Conservation (phyloP, 2,797 vertebrate species). For the Galago senegalensis region DNA sequence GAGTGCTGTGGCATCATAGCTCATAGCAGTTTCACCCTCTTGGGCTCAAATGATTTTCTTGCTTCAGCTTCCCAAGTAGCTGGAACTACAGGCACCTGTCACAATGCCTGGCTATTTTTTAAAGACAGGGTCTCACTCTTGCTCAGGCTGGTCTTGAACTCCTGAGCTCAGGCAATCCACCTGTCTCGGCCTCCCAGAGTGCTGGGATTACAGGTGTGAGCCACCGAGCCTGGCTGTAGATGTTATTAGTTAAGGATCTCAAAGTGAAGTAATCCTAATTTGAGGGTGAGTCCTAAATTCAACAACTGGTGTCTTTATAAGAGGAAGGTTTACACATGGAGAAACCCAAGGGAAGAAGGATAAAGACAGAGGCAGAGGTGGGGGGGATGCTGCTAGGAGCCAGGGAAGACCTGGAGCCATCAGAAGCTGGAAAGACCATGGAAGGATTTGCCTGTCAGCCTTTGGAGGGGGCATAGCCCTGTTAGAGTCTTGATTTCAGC, state of each 20-base stretch:
- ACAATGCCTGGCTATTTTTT: too few relatives aligned
- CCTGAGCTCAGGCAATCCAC: too few relatives aligned
- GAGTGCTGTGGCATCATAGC: too few relatives aligned
- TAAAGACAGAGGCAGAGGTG: background rate
- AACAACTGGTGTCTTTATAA: background rate
- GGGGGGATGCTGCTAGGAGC: background rate
- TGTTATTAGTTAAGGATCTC: background rate
- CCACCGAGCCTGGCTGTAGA: too few relatives aligned
- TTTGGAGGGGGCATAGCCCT: background rate
- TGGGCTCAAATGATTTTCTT: too few relatives aligned
- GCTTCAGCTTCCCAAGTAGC: too few relatives aligned
- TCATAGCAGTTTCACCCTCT: too few relatives aligned
- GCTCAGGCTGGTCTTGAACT: too few relatives aligned
- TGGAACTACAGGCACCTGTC: too few relatives aligned
- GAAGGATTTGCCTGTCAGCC: background rate
- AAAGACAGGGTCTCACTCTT: too few relatives aligned
- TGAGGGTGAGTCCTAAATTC: background rate
- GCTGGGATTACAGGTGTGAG: too few relatives aligned
- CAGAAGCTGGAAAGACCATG: background rate
- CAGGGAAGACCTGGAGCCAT: rapidly evolving
- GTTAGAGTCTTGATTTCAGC: background rate
- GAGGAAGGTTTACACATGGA: background rate
- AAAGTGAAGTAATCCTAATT: background rate
- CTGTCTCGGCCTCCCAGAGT: too few relatives aligned
- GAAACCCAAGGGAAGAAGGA: background rate